phyloP scores from a whole-genome alignment of 1,140 invertebrate genomes.

The Latrodectus geometricus region DNA sequence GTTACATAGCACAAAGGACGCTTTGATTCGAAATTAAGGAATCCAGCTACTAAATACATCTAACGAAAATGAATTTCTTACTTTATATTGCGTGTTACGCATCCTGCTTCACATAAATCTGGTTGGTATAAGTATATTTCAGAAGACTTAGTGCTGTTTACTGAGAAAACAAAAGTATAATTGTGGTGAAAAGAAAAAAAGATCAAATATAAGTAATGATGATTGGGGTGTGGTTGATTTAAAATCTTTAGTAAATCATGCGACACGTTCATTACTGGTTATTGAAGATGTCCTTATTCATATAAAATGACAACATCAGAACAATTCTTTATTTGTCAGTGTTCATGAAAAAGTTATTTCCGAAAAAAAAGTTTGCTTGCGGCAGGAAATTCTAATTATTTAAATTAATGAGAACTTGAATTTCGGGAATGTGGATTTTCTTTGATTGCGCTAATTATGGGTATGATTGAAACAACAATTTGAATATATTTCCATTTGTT shows the following conservation, averaged over 20 bases:
- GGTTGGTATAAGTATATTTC: too few species aligned
- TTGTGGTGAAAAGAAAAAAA: not conserved
- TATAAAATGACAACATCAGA: not conserved
- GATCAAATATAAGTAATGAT: slow-evolving; percentile 24
- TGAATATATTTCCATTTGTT: too few species aligned
- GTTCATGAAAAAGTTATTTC: too few species aligned
- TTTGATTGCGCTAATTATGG: too few species aligned
- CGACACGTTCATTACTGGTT: slow-evolving; percentile 26
- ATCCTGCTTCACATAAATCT: not conserved
- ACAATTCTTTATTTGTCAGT: slow-evolving; percentile 9
- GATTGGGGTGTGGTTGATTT: slow-evolving; percentile 33
- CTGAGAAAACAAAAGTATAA: not conserved
- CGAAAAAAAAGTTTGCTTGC: too few species aligned
- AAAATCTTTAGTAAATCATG: slow-evolving; percentile 18
- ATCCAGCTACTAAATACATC: too few species aligned
- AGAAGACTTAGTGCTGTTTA: slow-evolving; percentile 9
- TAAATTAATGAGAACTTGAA: too few species aligned
- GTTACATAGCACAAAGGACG: too few species aligned
- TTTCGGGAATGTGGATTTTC: too few species aligned
- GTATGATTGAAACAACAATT: too few species aligned
- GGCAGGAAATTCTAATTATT: too few species aligned
- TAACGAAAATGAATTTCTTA: not conserved
- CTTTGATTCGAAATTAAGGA: too few species aligned
- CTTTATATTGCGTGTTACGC: not conserved
- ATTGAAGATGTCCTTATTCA: slow-evolving; percentile 15